These are phyloP conservation scores for Agonopterix subpropinquella DNA, from an alignment of 2,888 invertebrate species.

Conservation along the genomic window DNA sequence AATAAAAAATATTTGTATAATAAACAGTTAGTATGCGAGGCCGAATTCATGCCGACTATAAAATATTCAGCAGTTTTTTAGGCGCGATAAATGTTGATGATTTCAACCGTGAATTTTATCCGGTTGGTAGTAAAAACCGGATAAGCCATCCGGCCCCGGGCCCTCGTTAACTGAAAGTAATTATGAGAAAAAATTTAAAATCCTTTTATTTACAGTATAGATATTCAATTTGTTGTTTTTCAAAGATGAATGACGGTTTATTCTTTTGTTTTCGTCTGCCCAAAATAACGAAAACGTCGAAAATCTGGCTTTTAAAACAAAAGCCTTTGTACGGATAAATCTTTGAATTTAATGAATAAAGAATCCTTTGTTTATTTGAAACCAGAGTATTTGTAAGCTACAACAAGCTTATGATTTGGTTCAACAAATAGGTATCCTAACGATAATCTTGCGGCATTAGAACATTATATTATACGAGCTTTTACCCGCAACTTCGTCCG, in stretches of 20 bases:
- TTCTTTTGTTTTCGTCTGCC: neutral
- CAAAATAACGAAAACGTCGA: neutral
- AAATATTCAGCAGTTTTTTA: constrained; percentile 8
- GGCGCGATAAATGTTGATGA: constrained; percentile 13
- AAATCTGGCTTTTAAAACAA: neutral
- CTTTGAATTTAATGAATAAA: no score
- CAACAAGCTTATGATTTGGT: no score
- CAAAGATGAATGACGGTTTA: neutral
- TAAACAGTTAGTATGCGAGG: neutral
- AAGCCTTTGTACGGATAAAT: no score
- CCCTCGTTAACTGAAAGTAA: constrained; percentile 48
- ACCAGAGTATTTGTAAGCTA: no score
- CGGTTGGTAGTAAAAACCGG: constrained; percentile 18
- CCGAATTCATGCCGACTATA: neutral
- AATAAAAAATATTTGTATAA: no score
- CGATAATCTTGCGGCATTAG: no score
- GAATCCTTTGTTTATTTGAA: no score
- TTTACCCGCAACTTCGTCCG: no score
- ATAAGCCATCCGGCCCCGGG: constrained; percentile 23
- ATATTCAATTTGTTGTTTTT: constrained; percentile 2
- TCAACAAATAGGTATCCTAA: no score
- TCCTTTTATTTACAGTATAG: constrained; percentile 7
- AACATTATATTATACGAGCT: no score
- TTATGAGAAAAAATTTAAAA: constrained; percentile 21
- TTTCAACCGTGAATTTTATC: constrained; percentile 21